These are phyloP conservation scores for Chesias legatella DNA, from an alignment of 2,888 invertebrate species.

Conservation along the genomic window DNA sequence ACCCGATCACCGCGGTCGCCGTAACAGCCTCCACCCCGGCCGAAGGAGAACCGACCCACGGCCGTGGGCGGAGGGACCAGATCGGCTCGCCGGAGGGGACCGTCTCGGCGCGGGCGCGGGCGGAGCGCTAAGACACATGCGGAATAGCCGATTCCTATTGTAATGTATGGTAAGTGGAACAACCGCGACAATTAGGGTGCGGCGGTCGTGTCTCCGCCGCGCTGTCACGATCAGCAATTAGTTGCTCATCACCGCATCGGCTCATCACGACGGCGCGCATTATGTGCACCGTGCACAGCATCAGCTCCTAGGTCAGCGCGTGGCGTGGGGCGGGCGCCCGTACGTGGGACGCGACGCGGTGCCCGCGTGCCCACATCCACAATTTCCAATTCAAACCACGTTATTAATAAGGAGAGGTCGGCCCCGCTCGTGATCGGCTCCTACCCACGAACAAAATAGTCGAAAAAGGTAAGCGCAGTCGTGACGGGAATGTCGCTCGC, in stretches of 20 bases:
- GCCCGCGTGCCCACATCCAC: constrained; percentile 31
- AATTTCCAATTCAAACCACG: constrained; percentile 68
- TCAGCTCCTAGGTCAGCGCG: constrained; percentile 7
- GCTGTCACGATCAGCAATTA: constrained; percentile 60
- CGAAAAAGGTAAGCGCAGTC: constrained; percentile 72
- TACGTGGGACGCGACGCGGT: constrained; percentile 15
- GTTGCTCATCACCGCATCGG: constrained; percentile 50
- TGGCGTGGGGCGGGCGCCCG: constrained; percentile 11
- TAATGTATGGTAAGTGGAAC: constrained; percentile 71
- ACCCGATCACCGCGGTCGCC: constrained; percentile 15
- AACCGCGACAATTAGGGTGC: constrained; percentile 70
- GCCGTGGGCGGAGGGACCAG: constrained; percentile 27
- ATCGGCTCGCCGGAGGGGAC: constrained; percentile 23
- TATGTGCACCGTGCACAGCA: constrained; percentile 44
- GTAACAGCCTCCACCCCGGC: constrained; percentile 6
- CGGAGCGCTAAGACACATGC: constrained; percentile 54
- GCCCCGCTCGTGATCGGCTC: constrained; percentile 53
- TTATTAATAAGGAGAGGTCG: constrained; percentile 68
- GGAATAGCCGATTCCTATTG: constrained; percentile 64
- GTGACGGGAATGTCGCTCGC: constrained; percentile 74
- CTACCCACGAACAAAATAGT: constrained; percentile 60
- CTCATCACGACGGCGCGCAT: constrained; percentile 63
- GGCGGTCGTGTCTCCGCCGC: constrained; percentile 52
- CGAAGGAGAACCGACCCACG: constrained; percentile 17
- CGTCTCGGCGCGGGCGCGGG: no score